These are phyloP conservation scores for Polyodon spathula DNA, from an alignment of 2,113 vertebrate species.

Conservation along the genomic window DNA sequence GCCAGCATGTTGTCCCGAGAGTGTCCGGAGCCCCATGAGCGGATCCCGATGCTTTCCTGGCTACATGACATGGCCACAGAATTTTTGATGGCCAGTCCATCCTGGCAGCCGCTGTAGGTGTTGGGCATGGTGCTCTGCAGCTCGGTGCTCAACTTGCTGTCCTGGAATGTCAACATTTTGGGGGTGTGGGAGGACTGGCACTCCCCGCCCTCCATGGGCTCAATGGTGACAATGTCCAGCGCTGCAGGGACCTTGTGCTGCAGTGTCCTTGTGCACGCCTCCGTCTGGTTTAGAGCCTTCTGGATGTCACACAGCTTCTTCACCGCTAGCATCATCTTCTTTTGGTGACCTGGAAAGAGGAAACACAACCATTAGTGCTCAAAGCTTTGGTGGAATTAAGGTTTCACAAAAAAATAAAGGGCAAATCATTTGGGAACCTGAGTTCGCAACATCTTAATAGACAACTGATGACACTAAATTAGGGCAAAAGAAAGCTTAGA, in stretches of 20 bases:
- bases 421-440: neutral
- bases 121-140: conserved; percentile 76
- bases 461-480: neutral
- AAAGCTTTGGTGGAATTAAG: neutral
- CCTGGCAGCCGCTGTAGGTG: conserved; percentile 49
- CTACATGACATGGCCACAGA: conserved; percentile 64
- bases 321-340: conserved; percentile 92
- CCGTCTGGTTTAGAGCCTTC: conserved; percentile 61
- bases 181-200: conserved; percentile 59
- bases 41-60: conserved; percentile 80
- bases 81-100: conserved; percentile 51
- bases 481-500: neutral
- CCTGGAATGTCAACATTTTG: conserved; percentile 82
- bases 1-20: conserved; percentile 60
- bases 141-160: conserved; percentile 79
- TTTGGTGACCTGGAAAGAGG: conserved; percentile 75
- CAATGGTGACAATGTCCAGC: conserved; percentile 73
- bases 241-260: conserved; percentile 52
- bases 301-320: conserved; percentile 82
- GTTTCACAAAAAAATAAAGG: no score
- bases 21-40: conserved; percentile 77
- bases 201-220: conserved; percentile 66
- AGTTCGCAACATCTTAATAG: neutral
- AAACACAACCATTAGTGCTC: neutral
- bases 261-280: conserved; percentile 51